These are phyloP conservation scores for Drosophila gunungcola DNA, from an alignment of 1,140 invertebrate species.

Conservation along the genomic window DNA sequence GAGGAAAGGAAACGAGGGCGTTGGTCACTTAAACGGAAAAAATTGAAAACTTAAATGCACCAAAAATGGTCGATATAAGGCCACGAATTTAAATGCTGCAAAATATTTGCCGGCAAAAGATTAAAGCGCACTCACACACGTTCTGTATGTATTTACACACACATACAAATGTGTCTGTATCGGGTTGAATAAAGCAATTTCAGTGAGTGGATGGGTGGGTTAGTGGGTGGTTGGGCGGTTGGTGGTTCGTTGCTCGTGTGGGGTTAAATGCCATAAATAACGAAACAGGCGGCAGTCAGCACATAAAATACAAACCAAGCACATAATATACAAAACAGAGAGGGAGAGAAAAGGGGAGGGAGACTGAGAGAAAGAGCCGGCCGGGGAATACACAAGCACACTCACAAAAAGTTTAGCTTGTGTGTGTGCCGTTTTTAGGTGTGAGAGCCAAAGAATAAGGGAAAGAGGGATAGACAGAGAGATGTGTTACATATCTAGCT, in stretches of 20 bases:
- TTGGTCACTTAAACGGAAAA: constrained; percentile 53
- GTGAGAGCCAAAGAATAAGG: constrained; percentile 22
- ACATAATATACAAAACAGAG: constrained; percentile 61
- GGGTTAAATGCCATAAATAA: constrained; percentile 81
- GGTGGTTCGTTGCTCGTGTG: constrained; percentile 35
- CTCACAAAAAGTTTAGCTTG: constrained; percentile 58
- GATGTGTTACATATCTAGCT: constrained; percentile 17
- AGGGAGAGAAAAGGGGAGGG: constrained; percentile 3
- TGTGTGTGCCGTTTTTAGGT: constrained; percentile 34
- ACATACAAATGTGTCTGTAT: constrained; percentile 7
- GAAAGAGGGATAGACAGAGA: constrained; percentile 16
- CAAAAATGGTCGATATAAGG: constrained; percentile 38
- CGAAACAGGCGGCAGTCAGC: constrained; percentile 67
- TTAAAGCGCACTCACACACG: constrained; percentile 60
- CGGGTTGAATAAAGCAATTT: constrained; percentile 64
- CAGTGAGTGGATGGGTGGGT: constrained; percentile 45
- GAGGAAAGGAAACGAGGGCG: constrained; percentile 12
- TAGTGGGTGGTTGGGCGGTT: constrained; percentile 26
- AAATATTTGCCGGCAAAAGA: constrained; percentile 71
- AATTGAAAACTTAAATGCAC: constrained; percentile 65
- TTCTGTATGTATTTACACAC: constrained; percentile 2
- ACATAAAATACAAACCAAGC: constrained; percentile 66
- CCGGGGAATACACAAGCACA: constrained; percentile 48
- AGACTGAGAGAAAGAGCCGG: constrained; percentile 44
- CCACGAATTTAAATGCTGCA: constrained; percentile 63